phyloP scores from a whole-genome alignment of 2,113 vertebrate genomes.

The Panthera leo region DNA sequence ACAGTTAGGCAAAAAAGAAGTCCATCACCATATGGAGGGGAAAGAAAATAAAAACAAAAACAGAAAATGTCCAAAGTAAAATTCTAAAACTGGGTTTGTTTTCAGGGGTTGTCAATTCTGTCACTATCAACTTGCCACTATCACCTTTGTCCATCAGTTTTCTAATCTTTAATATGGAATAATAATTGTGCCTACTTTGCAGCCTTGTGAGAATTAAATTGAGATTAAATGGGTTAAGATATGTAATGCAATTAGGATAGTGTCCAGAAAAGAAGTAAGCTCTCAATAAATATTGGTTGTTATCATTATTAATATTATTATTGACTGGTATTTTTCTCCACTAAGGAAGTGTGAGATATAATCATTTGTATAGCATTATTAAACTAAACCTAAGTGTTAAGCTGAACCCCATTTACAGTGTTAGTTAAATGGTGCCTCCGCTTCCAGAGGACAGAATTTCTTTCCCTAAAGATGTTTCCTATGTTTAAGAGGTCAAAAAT shows the following conservation, averaged over 20 bases:
- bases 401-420: neutral
- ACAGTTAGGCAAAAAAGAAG: slow-evolving; percentile 23
- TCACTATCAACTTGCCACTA: neutral
- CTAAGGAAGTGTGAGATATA: neutral
- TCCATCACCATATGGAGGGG: neutral
- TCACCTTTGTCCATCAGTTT: neutral
- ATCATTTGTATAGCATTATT: neutral
- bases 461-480: neutral
- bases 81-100: neutral
- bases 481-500: neutral
- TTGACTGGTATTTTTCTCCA: neutral
- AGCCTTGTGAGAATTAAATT: neutral
- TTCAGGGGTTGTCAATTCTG: neutral
- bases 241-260: neutral
- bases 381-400: neutral
- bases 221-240: neutral
- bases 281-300: neutral
- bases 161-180: neutral
- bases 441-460: neutral
- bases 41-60: neutral
- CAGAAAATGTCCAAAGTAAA: neutral
- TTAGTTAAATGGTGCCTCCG: neutral
- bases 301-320: neutral
- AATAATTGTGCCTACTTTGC: neutral
- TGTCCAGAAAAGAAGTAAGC: neutral